phyloP scores from a whole-genome alignment of 2,888 invertebrate species.

The Sicus ferrugineus region DNA sequence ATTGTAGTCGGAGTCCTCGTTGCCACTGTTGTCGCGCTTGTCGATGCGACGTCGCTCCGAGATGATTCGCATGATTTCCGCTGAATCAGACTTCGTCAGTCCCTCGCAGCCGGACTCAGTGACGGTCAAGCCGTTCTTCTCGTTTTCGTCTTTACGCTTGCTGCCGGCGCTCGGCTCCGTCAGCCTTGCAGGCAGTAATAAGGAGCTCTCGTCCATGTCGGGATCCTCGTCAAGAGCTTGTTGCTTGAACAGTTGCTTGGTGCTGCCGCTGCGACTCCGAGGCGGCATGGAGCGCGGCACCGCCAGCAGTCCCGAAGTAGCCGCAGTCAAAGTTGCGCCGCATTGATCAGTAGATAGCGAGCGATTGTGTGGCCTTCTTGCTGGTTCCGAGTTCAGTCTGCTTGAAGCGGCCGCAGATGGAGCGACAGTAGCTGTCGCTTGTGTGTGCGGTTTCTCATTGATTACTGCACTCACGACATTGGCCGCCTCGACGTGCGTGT shows the following conservation, averaged over 20 bases:
- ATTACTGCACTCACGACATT: conserved; percentile 44
- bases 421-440: conserved; percentile 10
- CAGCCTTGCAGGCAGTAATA: conserved; percentile 60
- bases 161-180: conserved; percentile 36
- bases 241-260: conserved; percentile 70
- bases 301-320: conserved; percentile 54
- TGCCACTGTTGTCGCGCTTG: conserved; percentile 60
- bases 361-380: conserved; percentile 56
- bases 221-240: conserved; percentile 68
- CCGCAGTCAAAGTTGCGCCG: conserved; percentile 43
- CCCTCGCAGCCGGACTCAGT: conserved; percentile 43
- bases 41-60: conserved; percentile 63
- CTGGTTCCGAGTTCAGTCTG: conserved; percentile 22
- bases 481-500: conserved; percentile 37
- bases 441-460: conserved; percentile 40
- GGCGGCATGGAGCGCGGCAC: conserved; percentile 64
- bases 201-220: conserved; percentile 67
- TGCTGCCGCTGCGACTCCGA: conserved; percentile 65
- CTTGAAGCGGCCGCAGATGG: conserved; percentile 13
- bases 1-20: conserved; percentile 64
- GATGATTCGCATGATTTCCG: conserved; percentile 63
- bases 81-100: conserved; percentile 61
- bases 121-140: conserved; percentile 10
- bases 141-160: conserved; percentile 10
- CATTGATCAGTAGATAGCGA: conserved; percentile 61